Conservation (phyloP, 1,140 invertebrate species). For the Camponotus vicinus region DNA sequence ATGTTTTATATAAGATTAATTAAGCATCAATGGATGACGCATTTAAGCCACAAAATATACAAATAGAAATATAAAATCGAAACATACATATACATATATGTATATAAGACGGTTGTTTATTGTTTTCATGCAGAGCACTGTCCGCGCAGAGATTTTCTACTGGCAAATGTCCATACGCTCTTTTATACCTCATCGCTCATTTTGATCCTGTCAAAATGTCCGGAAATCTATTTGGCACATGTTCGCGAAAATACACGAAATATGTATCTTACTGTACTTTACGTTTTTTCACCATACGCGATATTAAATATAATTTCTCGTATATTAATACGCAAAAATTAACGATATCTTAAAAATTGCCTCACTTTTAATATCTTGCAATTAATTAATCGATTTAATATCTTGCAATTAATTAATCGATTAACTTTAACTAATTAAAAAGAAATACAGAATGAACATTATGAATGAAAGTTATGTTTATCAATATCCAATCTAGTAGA, state of each 20-base stretch:
- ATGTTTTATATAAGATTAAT: not conserved
- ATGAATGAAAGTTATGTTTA: no score
- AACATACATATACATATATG: not conserved
- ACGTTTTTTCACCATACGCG: not conserved
- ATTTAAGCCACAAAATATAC: not conserved
- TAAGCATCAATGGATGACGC: not conserved
- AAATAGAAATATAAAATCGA: slow-evolving; percentile 3
- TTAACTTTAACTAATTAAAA: not conserved
- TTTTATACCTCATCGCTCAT: slow-evolving; percentile 4
- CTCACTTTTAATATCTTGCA: not conserved
- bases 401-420: not conserved
- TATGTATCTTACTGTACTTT: not conserved
- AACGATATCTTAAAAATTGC: not conserved
- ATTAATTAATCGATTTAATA: not conserved
- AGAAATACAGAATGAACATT: no score
- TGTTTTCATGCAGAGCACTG: slow-evolving; percentile 55
- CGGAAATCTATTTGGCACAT: slow-evolving; percentile 28
- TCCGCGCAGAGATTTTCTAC: slow-evolving; percentile 30
- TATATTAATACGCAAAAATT: not conserved
- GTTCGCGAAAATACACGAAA: slow-evolving; percentile 9
- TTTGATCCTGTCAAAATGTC: slow-evolving; percentile 12
- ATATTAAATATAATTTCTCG: not conserved
- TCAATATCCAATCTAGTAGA: no score
- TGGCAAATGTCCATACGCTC: slow-evolving; percentile 43
- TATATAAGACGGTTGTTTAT: slow-evolving; percentile 53